Evolutionary conservation across 2,888 invertebrate species (phyloP), one percentile per base, ranked within the genome.

Genomic region (Lumbricus terrestris): DNA sequence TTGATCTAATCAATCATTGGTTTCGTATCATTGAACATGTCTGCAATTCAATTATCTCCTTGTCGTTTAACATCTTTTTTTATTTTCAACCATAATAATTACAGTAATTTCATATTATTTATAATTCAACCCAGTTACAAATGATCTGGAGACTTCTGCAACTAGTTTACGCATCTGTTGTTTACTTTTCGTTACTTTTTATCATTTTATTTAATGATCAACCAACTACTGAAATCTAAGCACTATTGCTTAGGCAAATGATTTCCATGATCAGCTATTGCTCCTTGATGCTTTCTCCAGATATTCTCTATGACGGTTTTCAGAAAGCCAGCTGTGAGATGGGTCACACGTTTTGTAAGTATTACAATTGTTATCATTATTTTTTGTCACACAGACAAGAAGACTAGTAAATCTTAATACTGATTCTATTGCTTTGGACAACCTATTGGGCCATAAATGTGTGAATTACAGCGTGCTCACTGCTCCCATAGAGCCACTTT

Each of bases 331-430:
- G 35, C 37, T 85, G 85, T 85, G 35, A 34, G 18, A 85, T 1
- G 35, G 35, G 23, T n/a, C 85, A 85, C 85, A 35, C 18, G 37
- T 85, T 85, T 85, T 85, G 85, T 85, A 85, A 85, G 85, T 34
- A 13, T 85, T 85, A 85, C n/a, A 20, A 85, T 85, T 85, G n/a
- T 85, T 83, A 29, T n/a, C 2, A n/a, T 82, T 83, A 83, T 83
- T 83, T 34, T 85, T 69, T 69, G 23, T 1, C 8, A 69, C 54
- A 23, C n/a, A 16, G 8, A 11, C 69, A 69, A n/a, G 6, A 69
- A n/a, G 6, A n/a, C n/a, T n/a, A 69, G 69, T n/a, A 69, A n/a
- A 69, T 69, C 69, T 69, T 18, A 47, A 20, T 20, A 18, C 20
- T 4, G 11, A 69, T 69, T 69, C n/a, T 69, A 69, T n/a, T 69